A percentile compares a stretch with the other conserved stretches of the same genome.
phyloP scores from a whole-genome alignment of 2,888 invertebrate species.

The Cantharis rufa region DNA sequence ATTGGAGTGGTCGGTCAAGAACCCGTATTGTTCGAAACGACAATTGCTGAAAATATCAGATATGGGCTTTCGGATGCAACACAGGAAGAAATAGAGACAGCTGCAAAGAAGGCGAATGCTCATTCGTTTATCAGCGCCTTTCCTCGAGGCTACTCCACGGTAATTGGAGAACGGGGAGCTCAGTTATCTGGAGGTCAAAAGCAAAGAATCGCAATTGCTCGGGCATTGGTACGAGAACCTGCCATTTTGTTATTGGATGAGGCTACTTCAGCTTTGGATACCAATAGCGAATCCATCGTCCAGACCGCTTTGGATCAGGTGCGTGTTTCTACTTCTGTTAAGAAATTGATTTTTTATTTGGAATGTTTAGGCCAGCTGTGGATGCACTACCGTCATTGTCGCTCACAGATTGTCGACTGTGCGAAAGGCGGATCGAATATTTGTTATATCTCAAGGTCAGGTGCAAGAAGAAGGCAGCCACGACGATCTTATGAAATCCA shows the following conservation, averaged over 20 bases:
- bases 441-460: constrained; percentile 70
- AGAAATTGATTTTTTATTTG: background rate
- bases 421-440: constrained; percentile 71
- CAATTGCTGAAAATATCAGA: constrained; percentile 43
- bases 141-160: constrained; percentile 79
- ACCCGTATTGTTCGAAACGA: constrained; percentile 82
- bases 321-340: constrained; percentile 19
- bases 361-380: constrained; percentile 64
- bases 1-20: constrained; percentile 92
- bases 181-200: no score
- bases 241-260: no score
- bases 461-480: constrained; percentile 75
- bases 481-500: constrained; percentile 65
- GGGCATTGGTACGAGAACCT: no score
- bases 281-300: constrained; percentile 83
- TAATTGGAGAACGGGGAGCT: constrained; percentile 70
- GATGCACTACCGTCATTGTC: constrained; percentile 78
- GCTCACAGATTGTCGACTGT: constrained; percentile 79
- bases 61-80: constrained; percentile 71
- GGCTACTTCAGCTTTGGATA: constrained; percentile 75
- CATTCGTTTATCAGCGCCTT: constrained; percentile 75
- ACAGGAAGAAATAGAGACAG: constrained; percentile 68
- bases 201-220: no score
- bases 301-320: constrained; percentile 79
- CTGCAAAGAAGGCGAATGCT: constrained; percentile 76